Base-by-base conservation (phyloP, 1,140 invertebrate genomes). In the Bombus pyrosoma region DNA sequence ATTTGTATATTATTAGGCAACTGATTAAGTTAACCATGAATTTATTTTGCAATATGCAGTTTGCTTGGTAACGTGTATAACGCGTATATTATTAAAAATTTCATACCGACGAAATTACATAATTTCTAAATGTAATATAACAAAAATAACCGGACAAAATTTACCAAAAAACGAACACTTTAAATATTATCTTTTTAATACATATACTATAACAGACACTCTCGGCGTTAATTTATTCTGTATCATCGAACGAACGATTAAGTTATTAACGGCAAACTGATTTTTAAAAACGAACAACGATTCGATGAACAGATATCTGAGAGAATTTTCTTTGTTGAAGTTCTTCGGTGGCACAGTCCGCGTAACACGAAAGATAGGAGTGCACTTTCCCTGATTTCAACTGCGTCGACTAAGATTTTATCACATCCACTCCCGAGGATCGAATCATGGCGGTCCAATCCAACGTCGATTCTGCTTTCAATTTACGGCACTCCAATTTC, bases 401-500 rank as follows among this genome's bases (percentile, higher is more conserved):
- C 59, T 28, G 28, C 43, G 12, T 32, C 34, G 79, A 57, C 64
- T 81, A 41, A 43, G 77, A 79, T 79, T 59, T 81, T 72, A 72
- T 81, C 79, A 72, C n/a, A 59, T 72, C 66, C 37, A n/a, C 68
- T 81, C 71, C 5, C 28, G 28, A 2, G 39, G 79, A 72, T 69
- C 66, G 37, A 81, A 72, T 81, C 66, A 43, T 43, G 32, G 18
- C 34, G 34, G 39, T 72, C 43, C 43, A 34, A 68, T 71, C 28
- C 28, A 39, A 66, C 47, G 47, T 57, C 79, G 79, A 81, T 71
- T 72, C 39, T 41, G 53, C 39, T 83, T 75, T 83, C 81, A 75
- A 83, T 83, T 75, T 83, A 76, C 72, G 76, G n/a, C 68, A 43
- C 39, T 83, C 39, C 59, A 66, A 74, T 74, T 47, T 32, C 32